A percentile compares a stretch with the other conserved stretches of the same genome.
Evolutionary conservation across 2,113 vertebrate species (phyloP).

Genomic region (Oreochromis niloticus): DNA sequence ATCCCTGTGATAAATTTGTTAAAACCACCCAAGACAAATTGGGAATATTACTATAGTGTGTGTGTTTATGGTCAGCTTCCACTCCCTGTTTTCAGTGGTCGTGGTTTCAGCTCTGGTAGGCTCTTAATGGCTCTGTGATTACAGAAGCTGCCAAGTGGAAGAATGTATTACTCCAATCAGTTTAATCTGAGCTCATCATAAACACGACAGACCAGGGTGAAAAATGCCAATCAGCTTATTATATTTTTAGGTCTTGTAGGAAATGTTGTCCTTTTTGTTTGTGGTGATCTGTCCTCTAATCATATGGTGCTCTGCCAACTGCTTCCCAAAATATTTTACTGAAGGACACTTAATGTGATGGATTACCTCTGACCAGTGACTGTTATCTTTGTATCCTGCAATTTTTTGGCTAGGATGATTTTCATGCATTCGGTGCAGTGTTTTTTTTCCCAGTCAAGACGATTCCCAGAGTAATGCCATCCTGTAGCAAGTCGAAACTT

Average conservation of each 20-base stretch:
- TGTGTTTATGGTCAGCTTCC: background rate
- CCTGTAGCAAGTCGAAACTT: background rate
- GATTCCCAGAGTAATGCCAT: background rate
- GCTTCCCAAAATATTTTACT: background rate
- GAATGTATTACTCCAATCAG: background rate
- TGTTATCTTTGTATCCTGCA: background rate
- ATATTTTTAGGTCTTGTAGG: background rate
- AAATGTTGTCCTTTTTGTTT: background rate
- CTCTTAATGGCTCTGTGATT: background rate
- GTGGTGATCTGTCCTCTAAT: background rate
- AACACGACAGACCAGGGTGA: background rate
- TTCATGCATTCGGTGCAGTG: background rate
- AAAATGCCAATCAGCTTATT: background rate
- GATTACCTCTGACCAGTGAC: background rate
- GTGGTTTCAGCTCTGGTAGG: background rate
- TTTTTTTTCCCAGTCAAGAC: background rate
- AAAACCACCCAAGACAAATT: background rate
- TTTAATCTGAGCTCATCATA: background rate
- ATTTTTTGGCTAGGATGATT: background rate
- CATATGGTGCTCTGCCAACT: background rate
- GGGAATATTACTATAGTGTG: background rate
- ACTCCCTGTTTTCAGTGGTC: background rate
- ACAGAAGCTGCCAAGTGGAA: background rate
- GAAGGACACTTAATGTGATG: background rate
- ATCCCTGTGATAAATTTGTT: background rate